phyloP scores from a whole-genome alignment of 2,888 invertebrate species.

The Tachina grossa region DNA sequence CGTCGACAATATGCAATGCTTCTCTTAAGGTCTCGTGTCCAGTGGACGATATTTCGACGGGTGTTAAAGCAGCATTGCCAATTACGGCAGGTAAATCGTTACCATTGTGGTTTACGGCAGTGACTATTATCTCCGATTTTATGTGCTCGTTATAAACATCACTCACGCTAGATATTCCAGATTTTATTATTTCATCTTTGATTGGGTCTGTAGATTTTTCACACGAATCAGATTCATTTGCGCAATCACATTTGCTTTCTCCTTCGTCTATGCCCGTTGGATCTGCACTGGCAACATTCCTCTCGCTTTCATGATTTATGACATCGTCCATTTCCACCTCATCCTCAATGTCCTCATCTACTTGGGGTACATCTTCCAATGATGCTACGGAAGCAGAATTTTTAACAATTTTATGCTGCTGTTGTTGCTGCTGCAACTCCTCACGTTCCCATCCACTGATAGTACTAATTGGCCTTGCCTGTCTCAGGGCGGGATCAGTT shows the following conservation, averaged over 20 bases:
- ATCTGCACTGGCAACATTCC: slow-evolving; percentile 71
- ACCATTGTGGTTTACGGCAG: slow-evolving; percentile 73
- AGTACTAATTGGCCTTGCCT: slow-evolving; percentile 96
- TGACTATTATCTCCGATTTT: slow-evolving; percentile 78
- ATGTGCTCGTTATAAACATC: slow-evolving; percentile 83
- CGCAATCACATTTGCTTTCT: slow-evolving; percentile 38
- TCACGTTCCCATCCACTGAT: slow-evolving; percentile 97
- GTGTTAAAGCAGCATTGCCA: slow-evolving; percentile 43
- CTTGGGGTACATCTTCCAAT: slow-evolving; percentile 79
- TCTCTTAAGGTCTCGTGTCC: slow-evolving; percentile 81
- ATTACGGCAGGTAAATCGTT: slow-evolving; percentile 49
- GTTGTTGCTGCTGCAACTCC: slow-evolving; percentile 81
- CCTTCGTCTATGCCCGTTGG: slow-evolving; percentile 32
- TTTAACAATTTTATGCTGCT: slow-evolving; percentile 74
- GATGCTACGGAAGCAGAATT: slow-evolving; percentile 76
- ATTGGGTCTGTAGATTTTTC: slow-evolving; percentile 69
- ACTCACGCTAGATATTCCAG: slow-evolving; percentile 80
- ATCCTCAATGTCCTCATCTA: slow-evolving; percentile 73
- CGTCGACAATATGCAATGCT: slow-evolving; percentile 82
- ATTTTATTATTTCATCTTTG: slow-evolving; percentile 58
- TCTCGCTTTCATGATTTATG: slow-evolving; percentile 62
- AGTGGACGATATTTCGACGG: slow-evolving; percentile 57
- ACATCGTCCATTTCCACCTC: slow-evolving; percentile 69
- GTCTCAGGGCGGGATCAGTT: slow-evolving; percentile 95
- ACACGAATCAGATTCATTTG: slow-evolving; percentile 65